These are phyloP conservation scores for Melanotaenia nigrans DNA, from an alignment of 2,797 vertebrate genomes.

Conservation along the genomic window DNA sequence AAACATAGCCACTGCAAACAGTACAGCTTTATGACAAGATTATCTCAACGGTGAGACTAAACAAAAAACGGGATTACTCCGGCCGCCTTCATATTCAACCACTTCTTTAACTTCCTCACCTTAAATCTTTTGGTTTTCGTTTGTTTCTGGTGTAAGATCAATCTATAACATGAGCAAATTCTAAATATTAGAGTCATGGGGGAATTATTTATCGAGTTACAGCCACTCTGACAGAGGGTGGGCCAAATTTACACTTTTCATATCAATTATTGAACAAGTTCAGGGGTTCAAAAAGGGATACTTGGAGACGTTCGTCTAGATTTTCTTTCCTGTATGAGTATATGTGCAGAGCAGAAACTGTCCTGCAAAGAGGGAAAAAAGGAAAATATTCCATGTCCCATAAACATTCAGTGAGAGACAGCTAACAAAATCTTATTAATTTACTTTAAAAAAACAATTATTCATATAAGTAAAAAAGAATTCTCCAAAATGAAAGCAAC, in stretches of 20 bases:
- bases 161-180: conserved; percentile 3
- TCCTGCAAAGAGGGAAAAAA: too few relatives aligned
- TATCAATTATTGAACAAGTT: conserved; percentile 28
- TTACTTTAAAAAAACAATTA: too few relatives aligned
- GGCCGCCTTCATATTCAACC: neutral
- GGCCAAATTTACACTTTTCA: conserved; percentile 19
- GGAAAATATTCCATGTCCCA: too few relatives aligned
- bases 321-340: neutral
- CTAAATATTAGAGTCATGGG: conserved; percentile 6
- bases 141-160: neutral
- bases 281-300: conserved; percentile 18
- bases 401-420: too few relatives aligned
- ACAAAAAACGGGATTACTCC: neutral
- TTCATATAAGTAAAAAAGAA: too few relatives aligned
- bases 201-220: conserved; percentile 20
- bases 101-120: too few relatives aligned
- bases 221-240: conserved; percentile 5
- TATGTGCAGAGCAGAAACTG: neutral
- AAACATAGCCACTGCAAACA: conserved; percentile 74
- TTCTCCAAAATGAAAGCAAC: too few relatives aligned
- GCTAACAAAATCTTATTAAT: too few relatives aligned
- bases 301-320: conserved; percentile 6
- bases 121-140: neutral
- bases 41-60: conserved; percentile 13
- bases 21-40: conserved; percentile 37